phyloP scores from a whole-genome alignment of 2,888 invertebrate genomes.

The Leucoptera coffeella region DNA sequence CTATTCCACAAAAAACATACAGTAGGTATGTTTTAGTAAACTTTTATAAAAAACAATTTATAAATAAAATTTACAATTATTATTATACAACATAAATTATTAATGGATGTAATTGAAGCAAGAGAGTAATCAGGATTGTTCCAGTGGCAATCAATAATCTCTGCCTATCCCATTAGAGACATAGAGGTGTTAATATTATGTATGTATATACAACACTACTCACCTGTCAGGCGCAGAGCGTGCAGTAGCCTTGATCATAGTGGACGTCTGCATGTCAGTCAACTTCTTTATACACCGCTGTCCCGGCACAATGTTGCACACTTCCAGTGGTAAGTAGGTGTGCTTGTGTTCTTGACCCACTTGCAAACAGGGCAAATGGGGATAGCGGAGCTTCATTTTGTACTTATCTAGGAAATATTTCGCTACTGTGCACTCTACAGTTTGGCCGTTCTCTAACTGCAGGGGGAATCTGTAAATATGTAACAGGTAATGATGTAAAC shows the following conservation, averaged over 20 bases:
- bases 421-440: conserved; percentile 99
- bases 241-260: conserved; percentile 99
- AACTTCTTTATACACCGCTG: conserved; percentile 99
- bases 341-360: conserved; percentile 99
- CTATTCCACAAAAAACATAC: too few species aligned
- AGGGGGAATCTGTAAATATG: conserved; percentile 86
- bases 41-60: too few species aligned
- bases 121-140: too few species aligned
- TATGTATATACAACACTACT: too few species aligned
- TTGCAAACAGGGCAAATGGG: conserved; percentile 98
- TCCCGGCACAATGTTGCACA: conserved; percentile 98
- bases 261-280: conserved; percentile 99
- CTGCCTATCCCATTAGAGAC: too few species aligned
- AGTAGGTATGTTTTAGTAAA: too few species aligned
- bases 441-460: conserved; percentile 98
- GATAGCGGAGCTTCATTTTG: conserved; percentile 95
- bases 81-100: too few species aligned
- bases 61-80: too few species aligned
- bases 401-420: conserved; percentile 99
- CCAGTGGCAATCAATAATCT: too few species aligned
- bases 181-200: too few species aligned
- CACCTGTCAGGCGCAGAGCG: conserved; percentile 81
- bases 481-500: too few species aligned
- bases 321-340: conserved; percentile 97
- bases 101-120: too few species aligned